phyloP scores from a whole-genome alignment of 2,797 vertebrate genomes.

The Vireo griseus region DNA sequence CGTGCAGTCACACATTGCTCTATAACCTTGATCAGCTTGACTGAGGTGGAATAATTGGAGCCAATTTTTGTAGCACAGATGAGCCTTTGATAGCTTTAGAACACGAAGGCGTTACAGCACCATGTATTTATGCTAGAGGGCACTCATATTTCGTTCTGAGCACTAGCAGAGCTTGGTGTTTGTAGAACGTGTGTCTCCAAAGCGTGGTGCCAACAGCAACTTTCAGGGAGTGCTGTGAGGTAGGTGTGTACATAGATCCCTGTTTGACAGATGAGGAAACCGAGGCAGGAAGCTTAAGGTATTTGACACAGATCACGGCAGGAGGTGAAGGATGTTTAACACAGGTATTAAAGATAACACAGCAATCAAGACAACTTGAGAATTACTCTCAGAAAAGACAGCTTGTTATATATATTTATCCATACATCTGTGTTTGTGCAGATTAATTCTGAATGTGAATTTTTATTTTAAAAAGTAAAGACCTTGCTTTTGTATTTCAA shows the following conservation, averaged over 20 bases:
- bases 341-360: background rate
- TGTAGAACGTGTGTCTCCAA: background rate
- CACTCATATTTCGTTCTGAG: constrained; percentile 16
- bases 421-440: background rate
- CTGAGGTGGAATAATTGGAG: background rate
- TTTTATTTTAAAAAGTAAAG: background rate
- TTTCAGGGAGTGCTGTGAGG: constrained; percentile 20
- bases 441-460: background rate
- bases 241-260: constrained; percentile 29
- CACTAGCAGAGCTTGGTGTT: background rate
- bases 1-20: background rate
- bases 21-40: background rate
- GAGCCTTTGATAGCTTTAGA: background rate
- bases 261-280: background rate
- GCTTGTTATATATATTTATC: background rate
- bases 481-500: background rate
- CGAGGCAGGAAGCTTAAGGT: background rate
- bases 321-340: background rate
- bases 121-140: constrained; percentile 15
- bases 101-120: constrained; percentile 1
- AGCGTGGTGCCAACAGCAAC: background rate
- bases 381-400: background rate
- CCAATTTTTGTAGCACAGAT: background rate
- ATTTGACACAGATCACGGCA: background rate
- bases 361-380: background rate